Percentiles rank a stretch among this genome's conserved stretches.
Evolutionary conservation across 2,888 invertebrate genomes (phyloP).

Genomic region (Tinea semifulvella): DNA sequence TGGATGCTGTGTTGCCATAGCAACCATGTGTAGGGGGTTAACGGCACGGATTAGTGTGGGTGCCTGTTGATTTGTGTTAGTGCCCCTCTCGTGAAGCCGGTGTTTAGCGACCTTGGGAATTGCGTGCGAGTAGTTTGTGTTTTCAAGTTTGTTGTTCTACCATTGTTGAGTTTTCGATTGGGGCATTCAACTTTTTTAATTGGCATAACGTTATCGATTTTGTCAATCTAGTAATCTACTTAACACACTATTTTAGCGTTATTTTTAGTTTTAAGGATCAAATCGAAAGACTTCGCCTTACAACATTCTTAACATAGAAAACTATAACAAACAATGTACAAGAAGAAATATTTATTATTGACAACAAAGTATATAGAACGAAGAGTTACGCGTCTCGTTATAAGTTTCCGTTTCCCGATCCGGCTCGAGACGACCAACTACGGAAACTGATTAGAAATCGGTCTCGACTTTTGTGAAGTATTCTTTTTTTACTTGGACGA

Average conservation of each 20-base stretch:
- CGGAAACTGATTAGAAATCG: constrained; percentile 45
- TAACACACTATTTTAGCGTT: no score
- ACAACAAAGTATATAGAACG: background rate
- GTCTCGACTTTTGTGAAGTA: background rate
- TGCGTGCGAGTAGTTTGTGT: constrained; percentile 1
- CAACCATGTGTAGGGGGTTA: constrained; percentile 40
- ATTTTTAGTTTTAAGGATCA: no score
- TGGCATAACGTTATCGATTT: constrained; percentile 2
- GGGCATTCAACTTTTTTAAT: background rate
- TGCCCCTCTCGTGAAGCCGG: constrained; percentile 18
- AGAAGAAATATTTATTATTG: background rate
- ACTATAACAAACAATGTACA: no score
- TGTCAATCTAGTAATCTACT: no score
- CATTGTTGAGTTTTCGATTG: background rate
- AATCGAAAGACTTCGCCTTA: no score
- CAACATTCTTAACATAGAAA: no score
- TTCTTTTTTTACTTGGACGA: no score
- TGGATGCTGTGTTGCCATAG: constrained; percentile 71
- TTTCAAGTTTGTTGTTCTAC: background rate
- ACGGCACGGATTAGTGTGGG: constrained; percentile 32
- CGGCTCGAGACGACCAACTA: constrained; percentile 46
- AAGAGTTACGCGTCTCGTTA: constrained; percentile 35
- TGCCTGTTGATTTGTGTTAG: constrained; percentile 33
- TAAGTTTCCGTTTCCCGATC: constrained; percentile 41
- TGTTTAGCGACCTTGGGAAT: constrained; percentile 48